Conservation (phyloP, 2,888 invertebrate genomes). For the Saturnia japonica region DNA sequence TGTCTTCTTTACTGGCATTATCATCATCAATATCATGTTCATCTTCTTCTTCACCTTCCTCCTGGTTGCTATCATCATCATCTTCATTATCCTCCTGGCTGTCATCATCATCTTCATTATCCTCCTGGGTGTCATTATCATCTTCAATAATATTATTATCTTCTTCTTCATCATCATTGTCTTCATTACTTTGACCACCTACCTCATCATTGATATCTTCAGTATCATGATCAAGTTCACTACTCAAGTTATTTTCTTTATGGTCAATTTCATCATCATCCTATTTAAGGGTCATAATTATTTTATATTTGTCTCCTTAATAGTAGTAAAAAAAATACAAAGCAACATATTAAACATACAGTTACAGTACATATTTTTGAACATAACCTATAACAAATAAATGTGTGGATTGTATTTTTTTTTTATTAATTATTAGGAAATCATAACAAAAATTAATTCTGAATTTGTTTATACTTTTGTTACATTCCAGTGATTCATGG, state of each 20-base stretch:
- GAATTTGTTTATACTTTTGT: not conserved
- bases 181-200: slow-evolving; percentile 28
- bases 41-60: slow-evolving; percentile 40
- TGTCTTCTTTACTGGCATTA: slow-evolving; percentile 47
- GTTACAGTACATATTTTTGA: too few relatives aligned
- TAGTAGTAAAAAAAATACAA: not conserved
- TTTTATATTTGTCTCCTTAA: not conserved
- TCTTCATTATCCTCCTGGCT: slow-evolving; percentile 41
- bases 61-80: slow-evolving; percentile 25
- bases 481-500: not conserved
- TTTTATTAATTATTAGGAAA: not conserved
- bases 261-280: slow-evolving; percentile 50
- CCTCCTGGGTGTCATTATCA: slow-evolving; percentile 33
- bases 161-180: slow-evolving; percentile 40
- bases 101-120: slow-evolving; percentile 41
- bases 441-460: not conserved
- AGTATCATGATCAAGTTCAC: slow-evolving; percentile 47
- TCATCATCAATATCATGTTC: slow-evolving; percentile 39
- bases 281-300: slow-evolving; percentile 32
- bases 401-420: not conserved
- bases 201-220: slow-evolving; percentile 38
- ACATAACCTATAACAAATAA: not conserved
- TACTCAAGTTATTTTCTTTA: slow-evolving; percentile 18
- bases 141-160: slow-evolving; percentile 29
- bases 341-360: too few relatives aligned